Evolutionary conservation across 2,888 invertebrate species (phyloP), one percentile per base, ranked within the genome.

Genomic region (Meteorus colon): DNA sequence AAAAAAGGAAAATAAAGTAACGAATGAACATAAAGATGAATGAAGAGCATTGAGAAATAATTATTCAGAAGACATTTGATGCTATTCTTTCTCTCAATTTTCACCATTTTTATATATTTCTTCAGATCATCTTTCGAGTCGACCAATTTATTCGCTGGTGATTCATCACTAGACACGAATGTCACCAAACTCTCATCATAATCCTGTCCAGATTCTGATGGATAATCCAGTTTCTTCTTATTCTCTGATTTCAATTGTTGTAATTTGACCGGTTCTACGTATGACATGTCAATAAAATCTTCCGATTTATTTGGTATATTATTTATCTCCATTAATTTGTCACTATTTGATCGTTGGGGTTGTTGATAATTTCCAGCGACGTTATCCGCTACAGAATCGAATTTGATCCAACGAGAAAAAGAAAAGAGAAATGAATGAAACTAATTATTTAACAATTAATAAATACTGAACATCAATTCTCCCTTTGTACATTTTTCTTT

Each of bases 31-130:
- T 37, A 29, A 41, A 3, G 24, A 24, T 0, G 1, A 59, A 72
- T 27, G 12, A 72, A 55, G 48, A 69, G 66, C 63, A 70, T 68
- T 67, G 12, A 12, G 8, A 41, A 8, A 41, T 1, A 41, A 12
- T 41, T 41, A 34, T 34, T 34, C 8, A 41, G 12, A 12, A 55
- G 19, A 76, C 60, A 67, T 45, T 55, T 34, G 34, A 34, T 4
- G 34, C 2, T 34, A 34, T 34, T 4, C 8, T 34, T 34, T 0
- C 34, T 34, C 4, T 8, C 4, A 34, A 31, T 27, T 55, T 59
- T 81, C 82, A 91, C 91, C 91, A 91, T 89, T 86, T 90, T 89
- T 55, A 92, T 90, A 79, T 91, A 92, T 85, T 90, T 91, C 76
- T 90, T 90, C 27, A 92, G 85, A 81, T 91, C 91, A 73, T 88